Evolutionary conservation across 2,888 invertebrate genomes (phyloP), one percentile per base, ranked within the genome.

Genomic region (Agrenia bidenticulata): DNA sequence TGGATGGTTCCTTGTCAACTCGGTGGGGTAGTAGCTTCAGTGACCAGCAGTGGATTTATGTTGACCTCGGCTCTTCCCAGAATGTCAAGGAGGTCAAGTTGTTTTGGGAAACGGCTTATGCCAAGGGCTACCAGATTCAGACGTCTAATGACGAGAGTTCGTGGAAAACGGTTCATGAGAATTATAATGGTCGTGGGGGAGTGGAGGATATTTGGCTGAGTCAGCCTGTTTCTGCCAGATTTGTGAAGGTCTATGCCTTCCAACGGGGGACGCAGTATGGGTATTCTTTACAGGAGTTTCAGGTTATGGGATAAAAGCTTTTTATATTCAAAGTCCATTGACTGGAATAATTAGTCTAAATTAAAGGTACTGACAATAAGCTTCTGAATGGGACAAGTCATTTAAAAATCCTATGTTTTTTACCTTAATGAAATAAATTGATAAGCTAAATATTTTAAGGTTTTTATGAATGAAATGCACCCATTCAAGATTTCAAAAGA

Each of bases 71-170:
- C 15, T n/a, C 15, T 1, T 7, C 61, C 1, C 24, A 53, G 13
- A 26, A 32, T n/a, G 56, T 69, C 24, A n/a, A n/a, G n/a, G n/a
- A n/a, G n/a, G n/a, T n/a, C n/a, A n/a, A n/a, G n/a, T n/a, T n/a
- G n/a, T n/a, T n/a, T 41, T 72, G 72, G 72, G 72, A 72, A 50
- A 61, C 56, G 13, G 67, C 67, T 0, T 69, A 65, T 63, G 72
- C 72, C 0, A 64, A 55, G 17, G 62, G 63, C 0, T 72, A 42
- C 24, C 72, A 69, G 60, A 63, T 72, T 57, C 72, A 72, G 51
- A 62, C 66, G 7, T 67, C 72, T 1, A 51, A 41, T 7, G 60
- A 67, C 51, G 58, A 65, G 2, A 27, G 13, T 1, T 9, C 53
- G 7, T 72, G 72, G 72, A 63, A 64, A 2, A 72, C 67, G 7